phyloP scores from a whole-genome alignment of 2,888 invertebrate species.

The Ypsolopha scabrella region DNA sequence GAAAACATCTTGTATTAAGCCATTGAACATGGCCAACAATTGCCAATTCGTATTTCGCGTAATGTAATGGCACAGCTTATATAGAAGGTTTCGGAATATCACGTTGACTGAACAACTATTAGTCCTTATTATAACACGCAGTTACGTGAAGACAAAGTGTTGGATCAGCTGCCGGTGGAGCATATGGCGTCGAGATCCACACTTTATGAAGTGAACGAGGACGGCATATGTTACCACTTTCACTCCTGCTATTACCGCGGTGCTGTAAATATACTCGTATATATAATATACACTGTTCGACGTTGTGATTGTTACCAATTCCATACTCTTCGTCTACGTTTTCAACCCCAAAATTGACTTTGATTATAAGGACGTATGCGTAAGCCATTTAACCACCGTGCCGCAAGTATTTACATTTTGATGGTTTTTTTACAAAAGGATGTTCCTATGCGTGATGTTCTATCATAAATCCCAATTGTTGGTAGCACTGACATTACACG shows the following conservation, averaged over 20 bases:
- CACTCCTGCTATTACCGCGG: constrained; percentile 34
- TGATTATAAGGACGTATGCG: too few species aligned
- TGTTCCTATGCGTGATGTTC: constrained; percentile 13
- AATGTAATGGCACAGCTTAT: too few species aligned
- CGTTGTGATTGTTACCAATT: too few species aligned
- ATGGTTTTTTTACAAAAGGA: constrained; percentile 9
- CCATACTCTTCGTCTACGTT: too few species aligned
- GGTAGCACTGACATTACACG: constrained; percentile 11
- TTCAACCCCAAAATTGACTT: too few species aligned
- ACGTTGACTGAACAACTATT: neutral
- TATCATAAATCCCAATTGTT: constrained; percentile 12
- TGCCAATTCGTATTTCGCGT: neutral
- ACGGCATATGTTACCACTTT: constrained; percentile 64
- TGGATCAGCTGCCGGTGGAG: constrained; percentile 52
- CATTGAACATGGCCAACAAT: neutral
- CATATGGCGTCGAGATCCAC: constrained; percentile 62
- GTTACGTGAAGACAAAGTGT: constrained; percentile 18
- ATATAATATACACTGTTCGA: too few species aligned
- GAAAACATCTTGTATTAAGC: neutral
- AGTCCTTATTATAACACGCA: constrained; percentile 3
- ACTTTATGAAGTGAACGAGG: constrained; percentile 61
- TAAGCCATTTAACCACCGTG: too few species aligned
- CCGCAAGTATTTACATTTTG: constrained; percentile 1
- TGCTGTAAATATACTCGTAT: too few species aligned
- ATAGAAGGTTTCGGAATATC: neutral